These are phyloP conservation scores for Rhinoraja longicauda DNA, from an alignment of 2,797 vertebrate genomes.

Conservation along the genomic window DNA sequence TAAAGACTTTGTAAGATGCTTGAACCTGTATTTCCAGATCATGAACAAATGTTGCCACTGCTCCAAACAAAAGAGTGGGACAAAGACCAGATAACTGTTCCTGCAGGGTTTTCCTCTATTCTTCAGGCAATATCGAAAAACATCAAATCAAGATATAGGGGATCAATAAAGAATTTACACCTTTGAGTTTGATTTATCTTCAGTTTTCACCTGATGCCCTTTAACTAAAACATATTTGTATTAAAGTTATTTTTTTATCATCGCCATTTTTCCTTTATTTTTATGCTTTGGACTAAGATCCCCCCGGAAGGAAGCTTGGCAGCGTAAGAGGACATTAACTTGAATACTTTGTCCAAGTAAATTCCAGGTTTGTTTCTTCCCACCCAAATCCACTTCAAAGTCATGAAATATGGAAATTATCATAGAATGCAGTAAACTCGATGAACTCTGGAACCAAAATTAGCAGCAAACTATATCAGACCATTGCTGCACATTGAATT, in stretches of 20 bases:
- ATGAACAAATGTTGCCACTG: background rate
- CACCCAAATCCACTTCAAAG: background rate
- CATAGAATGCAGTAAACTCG: background rate
- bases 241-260: background rate
- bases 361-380: background rate
- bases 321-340: background rate
- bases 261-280: background rate
- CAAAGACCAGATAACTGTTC: background rate
- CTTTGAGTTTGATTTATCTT: background rate
- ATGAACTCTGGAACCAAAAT: background rate
- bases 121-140: background rate
- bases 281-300: background rate
- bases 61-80: background rate
- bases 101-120: background rate
- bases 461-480: background rate
- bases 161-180: background rate
- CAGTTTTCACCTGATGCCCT: background rate
- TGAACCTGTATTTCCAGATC: background rate
- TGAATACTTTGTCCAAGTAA: background rate
- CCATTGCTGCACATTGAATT: background rate
- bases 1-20: background rate
- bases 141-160: background rate
- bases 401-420: background rate
- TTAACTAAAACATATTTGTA: background rate
- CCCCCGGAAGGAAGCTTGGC: background rate